These are phyloP conservation scores for Strongylocentrotus purpuratus DNA, from an alignment of 35 echinoderm and acorn worm species.

Conservation along the genomic window DNA sequence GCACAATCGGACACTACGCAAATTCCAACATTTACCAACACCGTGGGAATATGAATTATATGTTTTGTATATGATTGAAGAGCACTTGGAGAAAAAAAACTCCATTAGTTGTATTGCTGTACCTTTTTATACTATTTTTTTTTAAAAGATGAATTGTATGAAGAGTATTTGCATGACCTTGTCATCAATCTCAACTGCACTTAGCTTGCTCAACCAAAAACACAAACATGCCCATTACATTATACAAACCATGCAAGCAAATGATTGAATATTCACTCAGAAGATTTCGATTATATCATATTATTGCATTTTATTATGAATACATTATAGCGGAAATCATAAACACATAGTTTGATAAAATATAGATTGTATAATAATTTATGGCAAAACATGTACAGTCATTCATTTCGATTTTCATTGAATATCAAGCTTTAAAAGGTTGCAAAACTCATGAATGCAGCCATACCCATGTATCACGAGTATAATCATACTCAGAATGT, in stretches of 20 bases:
- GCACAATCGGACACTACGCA: no score
- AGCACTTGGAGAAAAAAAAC: no score
- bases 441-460: slow-evolving; percentile 17
- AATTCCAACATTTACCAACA: no score
- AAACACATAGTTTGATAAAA: background rate
- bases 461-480: slow-evolving; percentile 1
- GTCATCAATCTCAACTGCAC: no score
- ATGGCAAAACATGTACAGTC: background rate
- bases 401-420: background rate
- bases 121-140: background rate
- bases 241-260: background rate
- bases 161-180: background rate
- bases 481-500: background rate
- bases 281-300: background rate
- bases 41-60: no score
- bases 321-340: background rate
- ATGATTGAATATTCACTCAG: background rate
- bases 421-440: background rate
- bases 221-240: background rate
- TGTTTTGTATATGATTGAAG: no score
- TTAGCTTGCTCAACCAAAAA: background rate
- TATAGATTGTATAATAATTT: slow-evolving; percentile 15
- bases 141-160: background rate
- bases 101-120: no score
- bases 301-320: slow-evolving; percentile 20